Base-by-base conservation (phyloP, 2,113 vertebrate genomes). In the Cyphomyrus discorhynchus region DNA sequence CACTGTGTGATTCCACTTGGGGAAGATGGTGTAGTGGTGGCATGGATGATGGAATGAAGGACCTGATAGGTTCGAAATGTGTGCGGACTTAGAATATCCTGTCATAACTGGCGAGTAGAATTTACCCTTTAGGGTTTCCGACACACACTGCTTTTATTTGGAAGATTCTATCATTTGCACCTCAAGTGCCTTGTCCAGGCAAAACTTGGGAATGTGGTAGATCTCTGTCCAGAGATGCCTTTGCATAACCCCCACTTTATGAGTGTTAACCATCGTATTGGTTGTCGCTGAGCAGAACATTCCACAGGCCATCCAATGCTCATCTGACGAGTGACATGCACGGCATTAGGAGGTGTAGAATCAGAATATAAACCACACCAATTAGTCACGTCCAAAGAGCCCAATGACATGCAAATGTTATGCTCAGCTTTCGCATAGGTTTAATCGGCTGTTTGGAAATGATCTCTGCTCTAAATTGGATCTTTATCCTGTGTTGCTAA, bases 291-390 rank as follows among this genome's bases (percentile, higher is more conserved):
- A 82, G 6, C 86, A 88, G 86, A 62, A 24, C 42, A 24, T 82
- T 83, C 90, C 11, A 5, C 49, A 15, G 87, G n/a, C 24, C 82
- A 84, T 24, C 39, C 9, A 35, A 13, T 24, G 53, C 56, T 19
- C 27, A 80, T 86, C 66, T 88, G 49, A 24, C 35, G 58, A 87
- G 45, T 86, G 83, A 86, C 83, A 86, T 42, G 85, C 42, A 19
- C 9, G 6, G 31, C 88, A 83, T 39, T 50, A 9, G 47, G 46
- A 53, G 24, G 84, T 70, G 53, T 19, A 21, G 21, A 31, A 74
- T 9, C 46, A 19, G 21, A 53, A 74, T 77, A 77, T 49, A 74
- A 74, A 52, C 46, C 62, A 53, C 31, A 35, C 27, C 49, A 83
- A 82, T 46, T 62, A 56, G 62, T 45, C 15, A 53, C 39, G 13